These are phyloP conservation scores for Momotus momota DNA, from an alignment of 2,797 vertebrate species.

Conservation along the genomic window DNA sequence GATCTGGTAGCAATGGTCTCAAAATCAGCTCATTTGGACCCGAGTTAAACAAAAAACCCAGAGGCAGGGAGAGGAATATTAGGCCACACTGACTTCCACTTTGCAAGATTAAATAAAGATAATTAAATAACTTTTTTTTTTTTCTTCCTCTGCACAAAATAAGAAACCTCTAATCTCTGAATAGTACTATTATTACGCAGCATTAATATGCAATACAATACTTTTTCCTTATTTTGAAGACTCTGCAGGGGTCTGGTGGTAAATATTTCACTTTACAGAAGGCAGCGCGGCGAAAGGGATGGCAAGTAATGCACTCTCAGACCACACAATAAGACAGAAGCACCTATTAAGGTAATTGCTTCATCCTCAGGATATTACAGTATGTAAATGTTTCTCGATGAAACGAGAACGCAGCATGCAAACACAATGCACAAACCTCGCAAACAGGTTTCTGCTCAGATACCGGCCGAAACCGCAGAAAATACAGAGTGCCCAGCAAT, in stretches of 20 bases:
- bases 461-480: not conserved
- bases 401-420: not conserved
- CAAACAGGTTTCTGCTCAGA: not conserved
- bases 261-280: constrained; percentile 27
- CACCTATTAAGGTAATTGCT: constrained; percentile 17
- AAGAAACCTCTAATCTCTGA: not conserved
- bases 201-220: not conserved
- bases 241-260: not conserved
- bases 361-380: not conserved
- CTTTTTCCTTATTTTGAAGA: not conserved
- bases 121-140: not conserved
- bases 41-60: not conserved
- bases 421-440: not conserved
- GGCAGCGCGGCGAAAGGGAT: not conserved
- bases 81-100: not conserved
- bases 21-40: not conserved
- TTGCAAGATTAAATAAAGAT: not conserved
- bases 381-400: not conserved
- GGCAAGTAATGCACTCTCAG: not conserved
- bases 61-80: not conserved
- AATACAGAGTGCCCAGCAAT: not conserved
- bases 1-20: not conserved
- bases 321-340: not conserved
- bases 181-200: not conserved
- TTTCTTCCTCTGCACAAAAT: not conserved